Conservation (phyloP, 1,140 invertebrate species). For the Achroia grisella region DNA sequence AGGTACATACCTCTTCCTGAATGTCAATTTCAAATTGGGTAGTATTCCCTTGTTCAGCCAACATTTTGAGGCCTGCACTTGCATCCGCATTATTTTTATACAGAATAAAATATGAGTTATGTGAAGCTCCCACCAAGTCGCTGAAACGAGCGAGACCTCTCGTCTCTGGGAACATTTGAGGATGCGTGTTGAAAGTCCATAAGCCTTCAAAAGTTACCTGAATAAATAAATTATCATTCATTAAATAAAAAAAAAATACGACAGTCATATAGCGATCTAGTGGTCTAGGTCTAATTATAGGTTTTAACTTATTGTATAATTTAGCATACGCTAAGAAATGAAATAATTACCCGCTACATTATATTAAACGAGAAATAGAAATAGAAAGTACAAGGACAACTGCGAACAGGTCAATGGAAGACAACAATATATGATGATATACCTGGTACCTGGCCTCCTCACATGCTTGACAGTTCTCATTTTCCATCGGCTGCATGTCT, state of each 20-base stretch:
- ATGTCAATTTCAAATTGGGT: conserved; percentile 93
- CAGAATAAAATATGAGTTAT: conserved; percentile 89
- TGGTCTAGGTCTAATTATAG: no score
- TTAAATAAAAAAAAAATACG: no score
- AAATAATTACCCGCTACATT: no score
- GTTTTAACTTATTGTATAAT: no score
- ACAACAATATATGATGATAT: no score
- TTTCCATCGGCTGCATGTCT: conserved; percentile 53
- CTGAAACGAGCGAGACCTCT: conserved; percentile 93
- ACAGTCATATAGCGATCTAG: no score
- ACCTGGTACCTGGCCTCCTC: conserved; percentile 60
- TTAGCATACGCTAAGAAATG: no score
- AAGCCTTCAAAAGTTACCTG: conserved; percentile 95
- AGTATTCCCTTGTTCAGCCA: conserved; percentile 95
- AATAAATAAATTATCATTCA: neutral
- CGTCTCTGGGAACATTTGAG: conserved; percentile 90
- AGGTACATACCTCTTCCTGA: conserved; percentile 81
- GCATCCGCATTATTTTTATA: conserved; percentile 91
- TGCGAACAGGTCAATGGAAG: no score
- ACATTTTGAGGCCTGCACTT: conserved; percentile 90
- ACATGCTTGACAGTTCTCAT: conserved; percentile 45
- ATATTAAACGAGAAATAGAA: no score
- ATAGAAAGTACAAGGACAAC: no score
- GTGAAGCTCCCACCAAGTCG: conserved; percentile 97
- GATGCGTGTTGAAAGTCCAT: conserved; percentile 98